These are phyloP conservation scores for Pangasius sanitwongsei DNA, from an alignment of 2,797 vertebrate genomes.

Conservation along the genomic window DNA sequence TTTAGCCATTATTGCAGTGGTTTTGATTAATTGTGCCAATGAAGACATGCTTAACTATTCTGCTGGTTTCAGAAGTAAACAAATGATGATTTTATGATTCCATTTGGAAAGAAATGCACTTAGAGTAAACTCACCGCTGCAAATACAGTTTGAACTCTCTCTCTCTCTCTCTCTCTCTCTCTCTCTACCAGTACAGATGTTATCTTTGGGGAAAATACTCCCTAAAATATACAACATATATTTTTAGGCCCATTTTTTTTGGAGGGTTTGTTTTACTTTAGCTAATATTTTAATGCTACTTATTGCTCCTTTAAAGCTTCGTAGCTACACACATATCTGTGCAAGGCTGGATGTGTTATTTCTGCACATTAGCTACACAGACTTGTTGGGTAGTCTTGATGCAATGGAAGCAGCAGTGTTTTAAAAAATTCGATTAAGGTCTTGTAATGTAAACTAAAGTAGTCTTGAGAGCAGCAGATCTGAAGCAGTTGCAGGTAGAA, in stretches of 20 bases:
- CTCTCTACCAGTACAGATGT: not conserved
- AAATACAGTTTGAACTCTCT: not conserved
- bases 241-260: not conserved
- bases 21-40: not conserved
- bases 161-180: not conserved
- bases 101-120: not conserved
- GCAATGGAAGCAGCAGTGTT: conserved; percentile 31
- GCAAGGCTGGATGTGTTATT: not conserved
- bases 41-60: not conserved
- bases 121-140: not conserved
- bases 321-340: not conserved
- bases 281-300: conserved; percentile 3
- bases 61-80: not conserved
- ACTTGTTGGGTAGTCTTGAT: not conserved
- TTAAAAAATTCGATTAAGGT: not conserved
- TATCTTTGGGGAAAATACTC: not conserved
- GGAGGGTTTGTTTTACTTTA: not conserved
- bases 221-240: not conserved
- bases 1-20: not conserved
- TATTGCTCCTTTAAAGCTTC: conserved; percentile 36
- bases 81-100: not conserved
- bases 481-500: conserved; percentile 1
- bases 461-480: conserved; percentile 7
- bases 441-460: conserved; percentile 1
- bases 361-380: not conserved